Percentiles rank a stretch among this genome's conserved stretches.
Conservation (phyloP, 2,113 vertebrate species). For the Taurulus bubalis region DNA sequence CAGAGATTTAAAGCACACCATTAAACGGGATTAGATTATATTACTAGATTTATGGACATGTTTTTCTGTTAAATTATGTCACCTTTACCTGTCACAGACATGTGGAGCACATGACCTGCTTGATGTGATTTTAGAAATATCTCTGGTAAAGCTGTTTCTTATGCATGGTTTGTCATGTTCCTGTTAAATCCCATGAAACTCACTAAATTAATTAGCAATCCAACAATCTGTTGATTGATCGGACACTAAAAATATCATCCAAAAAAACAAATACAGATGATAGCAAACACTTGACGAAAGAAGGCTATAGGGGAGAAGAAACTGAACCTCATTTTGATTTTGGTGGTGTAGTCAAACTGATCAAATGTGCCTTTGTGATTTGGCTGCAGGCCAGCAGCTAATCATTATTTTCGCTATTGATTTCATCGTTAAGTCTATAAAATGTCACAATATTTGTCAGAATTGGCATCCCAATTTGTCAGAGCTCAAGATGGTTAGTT, state of each 20-base stretch:
- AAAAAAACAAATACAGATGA: background rate
- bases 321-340: background rate
- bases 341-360: background rate
- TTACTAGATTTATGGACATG: conserved; percentile 37
- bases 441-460: background rate
- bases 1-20: conserved; percentile 7
- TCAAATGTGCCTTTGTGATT: background rate
- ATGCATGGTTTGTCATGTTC: background rate
- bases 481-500: background rate
- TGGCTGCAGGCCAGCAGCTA: background rate
- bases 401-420: background rate
- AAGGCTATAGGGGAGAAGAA: background rate
- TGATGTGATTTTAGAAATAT: background rate
- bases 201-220: background rate
- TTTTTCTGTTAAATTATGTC: conserved; percentile 24
- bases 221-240: background rate
- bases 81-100: conserved; percentile 29
- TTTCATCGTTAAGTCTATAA: background rate
- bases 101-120: background rate
- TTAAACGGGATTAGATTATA: conserved; percentile 29
- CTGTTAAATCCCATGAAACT: background rate
- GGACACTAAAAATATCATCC: background rate
- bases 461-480: background rate
- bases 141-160: background rate
- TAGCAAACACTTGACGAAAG: background rate